Conservation (phyloP, 2,113 vertebrate genomes). For the Acanthisitta chloris region DNA sequence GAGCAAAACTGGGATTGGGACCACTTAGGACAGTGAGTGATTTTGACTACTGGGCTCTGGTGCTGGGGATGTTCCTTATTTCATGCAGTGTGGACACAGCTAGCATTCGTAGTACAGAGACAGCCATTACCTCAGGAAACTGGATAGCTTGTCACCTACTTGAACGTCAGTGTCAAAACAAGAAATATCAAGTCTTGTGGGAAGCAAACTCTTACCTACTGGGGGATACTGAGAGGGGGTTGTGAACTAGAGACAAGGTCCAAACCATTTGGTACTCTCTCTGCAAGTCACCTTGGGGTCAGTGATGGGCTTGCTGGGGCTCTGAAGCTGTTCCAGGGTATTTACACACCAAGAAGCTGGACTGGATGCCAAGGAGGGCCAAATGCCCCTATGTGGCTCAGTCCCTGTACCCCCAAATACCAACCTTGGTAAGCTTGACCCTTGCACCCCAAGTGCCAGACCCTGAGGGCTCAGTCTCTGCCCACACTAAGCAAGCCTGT, state of each 20-base stretch:
- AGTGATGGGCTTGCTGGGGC: background rate
- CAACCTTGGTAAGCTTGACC: background rate
- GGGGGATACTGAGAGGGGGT: background rate
- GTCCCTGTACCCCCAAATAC: background rate
- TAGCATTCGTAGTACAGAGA: background rate
- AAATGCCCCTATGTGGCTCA: background rate
- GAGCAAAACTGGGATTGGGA: background rate
- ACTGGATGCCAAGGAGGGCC: background rate
- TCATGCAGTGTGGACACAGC: background rate
- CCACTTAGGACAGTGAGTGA: accelerated
- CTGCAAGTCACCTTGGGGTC: background rate
- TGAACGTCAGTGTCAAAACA: background rate
- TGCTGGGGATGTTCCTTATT: background rate
- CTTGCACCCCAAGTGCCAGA: background rate
- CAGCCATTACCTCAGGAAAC: background rate
- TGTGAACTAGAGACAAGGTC: background rate
- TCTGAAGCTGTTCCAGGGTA: background rate
- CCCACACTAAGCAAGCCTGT: accelerated
- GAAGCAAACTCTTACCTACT: background rate
- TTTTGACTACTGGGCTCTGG: background rate
- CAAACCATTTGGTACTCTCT: background rate
- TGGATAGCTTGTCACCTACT: background rate
- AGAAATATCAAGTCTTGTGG: background rate
- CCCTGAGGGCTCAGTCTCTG: background rate
- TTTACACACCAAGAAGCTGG: background rate